phyloP scores from a whole-genome alignment of 2,797 vertebrate species.

The Knipowitschia caucasica region DNA sequence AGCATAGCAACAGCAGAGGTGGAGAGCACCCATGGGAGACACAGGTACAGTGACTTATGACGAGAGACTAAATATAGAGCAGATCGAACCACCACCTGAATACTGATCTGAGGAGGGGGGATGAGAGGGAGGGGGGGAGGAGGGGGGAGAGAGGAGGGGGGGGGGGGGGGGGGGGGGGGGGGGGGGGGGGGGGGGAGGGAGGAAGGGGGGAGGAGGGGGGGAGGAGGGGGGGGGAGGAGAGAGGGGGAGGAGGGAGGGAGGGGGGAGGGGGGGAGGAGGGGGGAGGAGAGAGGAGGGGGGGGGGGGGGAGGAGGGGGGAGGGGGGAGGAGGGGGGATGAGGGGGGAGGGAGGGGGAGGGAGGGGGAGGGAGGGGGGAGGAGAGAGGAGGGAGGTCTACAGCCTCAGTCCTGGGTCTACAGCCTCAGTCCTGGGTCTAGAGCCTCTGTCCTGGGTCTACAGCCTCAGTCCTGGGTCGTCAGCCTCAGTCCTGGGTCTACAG shows the following conservation, averaged over 20 bases:
- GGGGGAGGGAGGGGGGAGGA: neutral
- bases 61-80: neutral
- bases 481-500: too few relatives aligned
- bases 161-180: constrained; percentile 1
- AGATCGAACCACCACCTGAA: neutral
- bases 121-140: too few relatives aligned
- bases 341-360: neutral
- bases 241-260: neutral
- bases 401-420: too few relatives aligned
- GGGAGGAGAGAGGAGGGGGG: neutral
- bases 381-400: neutral
- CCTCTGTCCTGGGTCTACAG: too few relatives aligned
- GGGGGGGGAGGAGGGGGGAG: too few relatives aligned
- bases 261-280: neutral
- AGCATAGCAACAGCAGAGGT: constrained; percentile 79
- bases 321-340: neutral
- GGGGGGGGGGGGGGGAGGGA: constrained; percentile 7
- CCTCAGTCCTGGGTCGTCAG: too few relatives aligned
- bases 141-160: constrained; percentile 11
- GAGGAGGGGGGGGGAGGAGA: constrained; percentile 19
- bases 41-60: constrained; percentile 29
- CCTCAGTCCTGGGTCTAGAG: too few relatives aligned
- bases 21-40: constrained; percentile 63
- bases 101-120: neutral
- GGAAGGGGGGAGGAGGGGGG: neutral